phyloP scores from a whole-genome alignment of 64 coral and sea anemone species.

The Montipora cactus region DNA sequence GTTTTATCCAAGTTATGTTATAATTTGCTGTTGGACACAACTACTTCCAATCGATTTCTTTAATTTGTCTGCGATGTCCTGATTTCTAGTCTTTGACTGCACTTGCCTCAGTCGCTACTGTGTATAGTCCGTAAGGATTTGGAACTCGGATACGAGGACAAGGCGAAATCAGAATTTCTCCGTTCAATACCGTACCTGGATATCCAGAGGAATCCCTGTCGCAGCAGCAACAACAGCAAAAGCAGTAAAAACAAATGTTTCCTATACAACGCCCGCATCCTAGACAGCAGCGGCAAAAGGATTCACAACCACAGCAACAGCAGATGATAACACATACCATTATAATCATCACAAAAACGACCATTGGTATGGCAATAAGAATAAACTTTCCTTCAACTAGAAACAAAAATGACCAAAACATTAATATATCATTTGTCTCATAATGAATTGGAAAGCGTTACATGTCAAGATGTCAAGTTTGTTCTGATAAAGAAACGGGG shows the following conservation, averaged over 20 bases:
- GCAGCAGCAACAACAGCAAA: constrained; percentile 4
- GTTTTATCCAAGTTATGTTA: too few relatives aligned
- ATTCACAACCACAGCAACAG: not conserved
- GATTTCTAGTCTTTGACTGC: too few relatives aligned
- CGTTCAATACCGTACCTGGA: not conserved
- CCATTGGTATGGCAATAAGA: not conserved
- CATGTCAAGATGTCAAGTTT: too few relatives aligned
- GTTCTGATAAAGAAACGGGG: too few relatives aligned
- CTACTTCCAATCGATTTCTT: too few relatives aligned
- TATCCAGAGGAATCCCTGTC: not conserved
- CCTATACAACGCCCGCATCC: not conserved
- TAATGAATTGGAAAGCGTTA: too few relatives aligned
- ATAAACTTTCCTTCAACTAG: not conserved
- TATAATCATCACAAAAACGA: not conserved
- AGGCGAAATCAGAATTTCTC: not conserved
- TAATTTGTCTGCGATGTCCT: too few relatives aligned
- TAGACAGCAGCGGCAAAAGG: not conserved
- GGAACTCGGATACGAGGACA: not conserved
- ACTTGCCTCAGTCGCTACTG: too few relatives aligned
- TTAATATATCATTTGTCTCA: too few relatives aligned
- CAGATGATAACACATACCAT: not conserved
- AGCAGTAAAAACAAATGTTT: not conserved
- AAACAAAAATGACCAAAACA: not conserved
- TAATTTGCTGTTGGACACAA: too few relatives aligned
- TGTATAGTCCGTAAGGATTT: too few relatives aligned